These are phyloP conservation scores for Dendrophyllia cribrosa DNA, from an alignment of 64 coral and sea anemone species.

Conservation along the genomic window DNA sequence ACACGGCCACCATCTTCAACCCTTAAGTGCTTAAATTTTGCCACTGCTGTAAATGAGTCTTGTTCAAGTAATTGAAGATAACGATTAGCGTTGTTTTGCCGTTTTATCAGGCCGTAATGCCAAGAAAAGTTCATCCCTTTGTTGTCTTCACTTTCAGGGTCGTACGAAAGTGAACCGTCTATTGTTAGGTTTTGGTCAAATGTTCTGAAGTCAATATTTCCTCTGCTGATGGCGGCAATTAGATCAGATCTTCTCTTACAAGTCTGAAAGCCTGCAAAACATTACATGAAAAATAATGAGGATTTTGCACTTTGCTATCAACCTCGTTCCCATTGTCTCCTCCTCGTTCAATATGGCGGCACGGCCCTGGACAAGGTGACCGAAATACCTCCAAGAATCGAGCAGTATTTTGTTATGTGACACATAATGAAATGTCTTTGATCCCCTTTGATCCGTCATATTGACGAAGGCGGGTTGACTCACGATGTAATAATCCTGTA, in stretches of 20 bases:
- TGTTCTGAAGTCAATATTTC: background rate
- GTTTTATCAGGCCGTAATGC: background rate
- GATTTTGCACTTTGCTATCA: too few species aligned
- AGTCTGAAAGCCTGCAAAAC: background rate
- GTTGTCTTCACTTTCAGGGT: constrained; percentile 18
- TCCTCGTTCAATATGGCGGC: too few species aligned
- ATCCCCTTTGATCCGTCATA: too few species aligned
- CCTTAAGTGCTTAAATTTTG: background rate
- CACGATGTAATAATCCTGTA: too few species aligned
- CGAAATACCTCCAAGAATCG: too few species aligned
- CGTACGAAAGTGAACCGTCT: background rate
- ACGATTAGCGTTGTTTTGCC: background rate
- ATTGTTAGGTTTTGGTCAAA: background rate
- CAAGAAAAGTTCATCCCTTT: constrained; percentile 34
- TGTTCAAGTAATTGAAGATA: background rate
- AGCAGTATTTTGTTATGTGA: too few species aligned
- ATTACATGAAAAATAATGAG: background rate
- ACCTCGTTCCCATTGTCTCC: too few species aligned
- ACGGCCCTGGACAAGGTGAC: too few species aligned
- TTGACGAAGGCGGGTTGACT: too few species aligned
- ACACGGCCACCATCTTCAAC: background rate
- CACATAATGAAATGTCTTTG: too few species aligned
- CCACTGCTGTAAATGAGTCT: too few species aligned
- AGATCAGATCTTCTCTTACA: background rate
- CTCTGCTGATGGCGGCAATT: background rate